A percentile compares a stretch with the other conserved stretches of the same genome.
Evolutionary conservation across 2,888 invertebrate genomes (phyloP).

Genomic region (Drosophila ezoana): DNA sequence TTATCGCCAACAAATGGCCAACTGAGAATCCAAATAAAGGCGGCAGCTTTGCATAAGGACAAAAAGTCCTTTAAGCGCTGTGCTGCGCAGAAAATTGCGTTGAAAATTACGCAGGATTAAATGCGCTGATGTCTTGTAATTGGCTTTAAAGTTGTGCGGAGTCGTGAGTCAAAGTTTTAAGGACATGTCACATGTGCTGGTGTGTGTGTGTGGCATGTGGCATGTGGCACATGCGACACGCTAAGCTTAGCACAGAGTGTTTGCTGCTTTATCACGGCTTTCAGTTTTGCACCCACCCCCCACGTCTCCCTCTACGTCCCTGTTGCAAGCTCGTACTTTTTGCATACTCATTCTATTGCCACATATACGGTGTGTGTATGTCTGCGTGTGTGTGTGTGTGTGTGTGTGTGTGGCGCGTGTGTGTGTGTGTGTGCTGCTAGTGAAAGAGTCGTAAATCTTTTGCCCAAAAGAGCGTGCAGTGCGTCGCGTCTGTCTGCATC

Average conservation of each 20-base stretch:
- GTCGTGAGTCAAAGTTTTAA: conserved; percentile 46
- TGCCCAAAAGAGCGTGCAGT: conserved; percentile 44
- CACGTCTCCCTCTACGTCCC: not conserved
- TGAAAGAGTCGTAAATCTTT: conserved; percentile 72
- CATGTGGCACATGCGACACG: conserved; percentile 45
- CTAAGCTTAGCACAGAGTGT: conserved; percentile 55
- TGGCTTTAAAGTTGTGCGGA: conserved; percentile 64
- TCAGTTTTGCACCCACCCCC: conserved; percentile 20
- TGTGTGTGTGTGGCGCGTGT: conserved; percentile 17
- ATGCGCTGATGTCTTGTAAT: conserved; percentile 50
- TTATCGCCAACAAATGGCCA: conserved; percentile 31
- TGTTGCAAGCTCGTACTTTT: conserved; percentile 51
- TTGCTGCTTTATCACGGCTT: conserved; percentile 55
- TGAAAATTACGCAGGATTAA: conserved; percentile 44
- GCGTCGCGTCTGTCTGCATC: conserved; percentile 61
- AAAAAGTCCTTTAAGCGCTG: conserved; percentile 20
- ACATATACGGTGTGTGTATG: conserved; percentile 15
- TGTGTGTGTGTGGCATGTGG: conserved; percentile 24
- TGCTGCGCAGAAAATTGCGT: conserved; percentile 43
- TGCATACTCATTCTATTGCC: conserved; percentile 59
- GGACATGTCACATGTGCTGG: conserved; percentile 47
- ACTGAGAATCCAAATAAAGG: not conserved
- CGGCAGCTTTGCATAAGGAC: conserved; percentile 25
- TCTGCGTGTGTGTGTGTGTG: conserved; percentile 16
- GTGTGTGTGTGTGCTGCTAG: conserved; percentile 36